Conservation (phyloP, 1,140 invertebrate genomes). For the Drosophila sturtevanti region DNA sequence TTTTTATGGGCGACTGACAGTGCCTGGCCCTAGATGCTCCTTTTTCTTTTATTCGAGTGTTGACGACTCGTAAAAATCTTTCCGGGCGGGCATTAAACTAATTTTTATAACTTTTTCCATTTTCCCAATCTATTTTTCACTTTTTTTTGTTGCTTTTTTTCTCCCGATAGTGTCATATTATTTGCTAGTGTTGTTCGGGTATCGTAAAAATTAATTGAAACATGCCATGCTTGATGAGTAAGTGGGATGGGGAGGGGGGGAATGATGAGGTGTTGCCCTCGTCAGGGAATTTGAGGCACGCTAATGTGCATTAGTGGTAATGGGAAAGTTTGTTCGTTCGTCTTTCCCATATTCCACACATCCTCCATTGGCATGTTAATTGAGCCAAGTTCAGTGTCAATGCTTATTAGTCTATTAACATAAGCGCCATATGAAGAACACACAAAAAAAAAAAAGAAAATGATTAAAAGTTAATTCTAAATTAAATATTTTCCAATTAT, state of each 20-base stretch:
- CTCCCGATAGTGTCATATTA: conserved; percentile 36
- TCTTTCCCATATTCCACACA: not conserved
- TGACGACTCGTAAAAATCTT: conserved; percentile 59
- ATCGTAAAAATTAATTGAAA: conserved; percentile 73
- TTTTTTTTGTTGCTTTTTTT: conserved; percentile 9
- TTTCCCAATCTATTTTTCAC: not conserved
- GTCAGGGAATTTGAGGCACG: conserved; percentile 43
- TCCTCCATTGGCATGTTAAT: conserved; percentile 32
- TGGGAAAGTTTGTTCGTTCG: conserved; percentile 34
- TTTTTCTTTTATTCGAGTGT: conserved; percentile 16
- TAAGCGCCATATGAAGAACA: conserved; percentile 3
- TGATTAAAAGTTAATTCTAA: not conserved
- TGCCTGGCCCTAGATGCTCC: conserved; percentile 23
- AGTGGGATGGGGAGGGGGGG: conserved; percentile 5
- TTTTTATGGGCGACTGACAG: conserved; percentile 56
- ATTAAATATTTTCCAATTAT: not conserved
- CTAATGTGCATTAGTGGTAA: conserved; percentile 57
- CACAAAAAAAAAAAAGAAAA: not conserved
- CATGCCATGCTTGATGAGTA: conserved; percentile 36
- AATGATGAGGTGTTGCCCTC: conserved; percentile 33
- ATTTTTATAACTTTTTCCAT: conserved; percentile 61
- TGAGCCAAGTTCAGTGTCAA: conserved; percentile 60
- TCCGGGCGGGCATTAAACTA: conserved; percentile 56
- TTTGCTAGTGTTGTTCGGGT: conserved; percentile 35
- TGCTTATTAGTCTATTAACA: conserved; percentile 39